Evolutionary conservation across 2,113 vertebrate genomes (phyloP), one percentile per base, ranked within the genome.

Genomic region (Boleophthalmus pectinirostris): DNA sequence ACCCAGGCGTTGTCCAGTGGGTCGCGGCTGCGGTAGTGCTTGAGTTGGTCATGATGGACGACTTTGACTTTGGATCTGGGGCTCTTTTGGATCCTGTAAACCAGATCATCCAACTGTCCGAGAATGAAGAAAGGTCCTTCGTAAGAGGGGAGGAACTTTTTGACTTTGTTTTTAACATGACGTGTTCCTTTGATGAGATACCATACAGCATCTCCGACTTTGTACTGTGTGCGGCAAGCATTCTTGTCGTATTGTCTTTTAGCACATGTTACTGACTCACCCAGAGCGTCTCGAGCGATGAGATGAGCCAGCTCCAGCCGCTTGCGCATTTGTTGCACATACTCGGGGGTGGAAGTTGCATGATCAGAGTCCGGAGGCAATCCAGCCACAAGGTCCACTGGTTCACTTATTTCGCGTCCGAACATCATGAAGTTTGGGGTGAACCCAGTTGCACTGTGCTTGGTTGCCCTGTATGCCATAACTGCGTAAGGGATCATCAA

Each of bases 341-440:
- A 58, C 51, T 56, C 68, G 5, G n/a, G 68, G n/a, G 29, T 33
- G 43, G 63, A 65, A 18, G 16, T 2, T 65, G 63, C 29, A 65
- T 65, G 2, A 14, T 65, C 61, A 20, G 29, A 65, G 61, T 18
- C 14, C 20, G 51, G 51, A 6, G 51, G 51, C 16, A 54, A 20
- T 2, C 63, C 64, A 66, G 64, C 54, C 13, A 21, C 33, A 15
- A 45, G 33, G 53, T 56, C 29, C 35, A 43, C 21, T 43, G 53
- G 69, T 46, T 54, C 69, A 46, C n/a, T 49, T 23, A 60, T 23
- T 35, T 72, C 58, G 23, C 24, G 23, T 14, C 57, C 24, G 11
- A 72, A 72, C 9, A 64, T 29, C 58, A 72, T 29, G 23, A 33
- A 49, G 70, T n/a, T n/a, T n/a, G n/a, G n/a, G n/a, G n/a, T n/a